Conservation (phyloP, 2,888 invertebrate species). For the Agrotis clavis region DNA sequence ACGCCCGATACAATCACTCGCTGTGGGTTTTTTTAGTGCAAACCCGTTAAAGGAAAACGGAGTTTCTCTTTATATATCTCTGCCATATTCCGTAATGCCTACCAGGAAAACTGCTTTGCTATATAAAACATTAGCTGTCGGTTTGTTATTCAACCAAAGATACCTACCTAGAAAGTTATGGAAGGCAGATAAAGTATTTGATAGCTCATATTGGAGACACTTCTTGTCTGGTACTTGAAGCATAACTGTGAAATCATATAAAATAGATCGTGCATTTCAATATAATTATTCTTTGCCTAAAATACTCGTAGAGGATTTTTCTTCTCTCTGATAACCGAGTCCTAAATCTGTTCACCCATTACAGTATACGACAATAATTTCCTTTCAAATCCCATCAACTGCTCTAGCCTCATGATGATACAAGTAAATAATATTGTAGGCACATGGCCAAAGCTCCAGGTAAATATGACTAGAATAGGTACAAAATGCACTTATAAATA, state of each 20-base stretch:
- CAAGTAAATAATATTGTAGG: constrained; percentile 27
- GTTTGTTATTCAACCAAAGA: constrained; percentile 13
- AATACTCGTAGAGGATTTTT: too few relatives aligned
- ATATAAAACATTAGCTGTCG: background rate
- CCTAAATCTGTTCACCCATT: background rate
- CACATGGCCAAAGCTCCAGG: constrained; percentile 16
- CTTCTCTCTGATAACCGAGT: background rate
- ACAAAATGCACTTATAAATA: constrained; percentile 16
- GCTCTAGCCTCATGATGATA: background rate
- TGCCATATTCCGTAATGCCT: constrained; percentile 36
- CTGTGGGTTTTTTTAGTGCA: constrained; percentile 44
- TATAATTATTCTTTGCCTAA: too few relatives aligned
- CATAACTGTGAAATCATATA: too few relatives aligned
- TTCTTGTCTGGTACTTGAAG: background rate
- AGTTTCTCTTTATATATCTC: constrained; percentile 47
- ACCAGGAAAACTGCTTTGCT: constrained; percentile 43
- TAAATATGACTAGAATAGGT: constrained; percentile 23
- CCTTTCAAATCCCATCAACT: background rate
- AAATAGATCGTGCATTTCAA: background rate
- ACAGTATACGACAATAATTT: background rate
- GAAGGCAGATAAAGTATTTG: background rate
- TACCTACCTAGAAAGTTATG: background rate
- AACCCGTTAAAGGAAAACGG: constrained; percentile 56
- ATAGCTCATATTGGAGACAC: too few relatives aligned
- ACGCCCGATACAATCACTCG: constrained; percentile 13